phyloP scores from a whole-genome alignment of 2,113 vertebrate genomes.

The Myotis yumanensis region DNA sequence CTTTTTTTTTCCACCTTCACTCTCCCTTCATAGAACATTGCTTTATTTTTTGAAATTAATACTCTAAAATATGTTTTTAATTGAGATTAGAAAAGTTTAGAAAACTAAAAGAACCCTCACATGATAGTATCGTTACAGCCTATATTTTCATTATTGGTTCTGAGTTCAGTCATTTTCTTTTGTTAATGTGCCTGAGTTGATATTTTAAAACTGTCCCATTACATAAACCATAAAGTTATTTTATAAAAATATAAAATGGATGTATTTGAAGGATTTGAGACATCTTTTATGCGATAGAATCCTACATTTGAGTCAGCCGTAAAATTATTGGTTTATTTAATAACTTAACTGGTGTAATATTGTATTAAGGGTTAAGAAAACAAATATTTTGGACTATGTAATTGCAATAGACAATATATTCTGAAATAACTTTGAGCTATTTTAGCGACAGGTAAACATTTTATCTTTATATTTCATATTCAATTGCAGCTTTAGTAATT shows the following conservation, averaged over 20 bases:
- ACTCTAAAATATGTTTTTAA: not conserved
- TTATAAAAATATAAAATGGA: not conserved
- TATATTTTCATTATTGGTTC: not conserved
- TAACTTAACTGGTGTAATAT: not conserved
- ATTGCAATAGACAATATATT: not conserved
- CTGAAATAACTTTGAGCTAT: not conserved
- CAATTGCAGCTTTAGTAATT: not conserved
- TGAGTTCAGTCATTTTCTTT: not conserved
- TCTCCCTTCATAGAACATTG: not conserved
- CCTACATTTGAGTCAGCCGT: not conserved
- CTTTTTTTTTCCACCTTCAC: accelerated
- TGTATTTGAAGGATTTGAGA: not conserved
- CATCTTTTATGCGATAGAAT: not conserved
- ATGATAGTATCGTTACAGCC: not conserved
- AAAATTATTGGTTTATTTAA: not conserved
- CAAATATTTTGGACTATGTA: not conserved
- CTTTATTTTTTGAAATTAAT: not conserved
- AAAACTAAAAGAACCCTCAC: not conserved
- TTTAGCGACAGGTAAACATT: slow-evolving; percentile 22
- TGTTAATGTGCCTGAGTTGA: not conserved
- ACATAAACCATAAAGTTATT: not conserved
- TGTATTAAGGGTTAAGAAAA: slow-evolving; percentile 5
- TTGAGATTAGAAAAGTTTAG: not conserved
- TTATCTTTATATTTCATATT: not conserved
- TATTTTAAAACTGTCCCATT: not conserved